A percentile compares a stretch with the other conserved stretches of the same genome.
These are phyloP conservation scores for Temnothorax curvispinosus DNA, from an alignment of 1,140 invertebrate genomes.

Conservation along the genomic window DNA sequence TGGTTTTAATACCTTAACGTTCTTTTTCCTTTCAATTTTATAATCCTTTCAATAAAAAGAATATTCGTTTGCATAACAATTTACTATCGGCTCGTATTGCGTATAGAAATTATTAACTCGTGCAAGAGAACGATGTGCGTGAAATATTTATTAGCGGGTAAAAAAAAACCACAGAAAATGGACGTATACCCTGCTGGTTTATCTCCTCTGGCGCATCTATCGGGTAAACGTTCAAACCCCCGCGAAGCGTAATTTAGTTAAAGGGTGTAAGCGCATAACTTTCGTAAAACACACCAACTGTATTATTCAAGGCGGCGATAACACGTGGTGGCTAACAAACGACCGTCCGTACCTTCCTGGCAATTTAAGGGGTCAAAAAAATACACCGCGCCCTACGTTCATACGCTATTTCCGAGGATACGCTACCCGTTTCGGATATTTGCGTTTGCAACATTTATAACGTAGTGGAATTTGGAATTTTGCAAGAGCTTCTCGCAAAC, in stretches of 20 bases:
- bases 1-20: neutral
- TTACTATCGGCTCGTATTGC: neutral
- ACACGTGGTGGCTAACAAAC: slow-evolving; percentile 64
- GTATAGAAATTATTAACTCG: slow-evolving; percentile 18
- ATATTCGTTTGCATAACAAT: neutral
- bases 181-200: slow-evolving; percentile 18
- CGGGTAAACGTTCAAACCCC: slow-evolving; percentile 52
- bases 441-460: slow-evolving; percentile 53
- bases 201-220: slow-evolving; percentile 45
- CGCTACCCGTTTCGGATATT: slow-evolving; percentile 45
- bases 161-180: slow-evolving; percentile 39
- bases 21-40: neutral
- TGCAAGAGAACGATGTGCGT: neutral
- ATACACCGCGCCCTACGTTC: slow-evolving; percentile 53
- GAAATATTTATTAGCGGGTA: slow-evolving; percentile 42
- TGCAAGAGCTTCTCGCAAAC: slow-evolving; percentile 17
- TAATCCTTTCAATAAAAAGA: neutral
- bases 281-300: slow-evolving; percentile 57
- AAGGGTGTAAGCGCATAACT: slow-evolving; percentile 61
- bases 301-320: slow-evolving; percentile 69
- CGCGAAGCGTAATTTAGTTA: slow-evolving; percentile 60
- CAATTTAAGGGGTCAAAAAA: slow-evolving; percentile 73
- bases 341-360: slow-evolving; percentile 64
- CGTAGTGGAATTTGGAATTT: slow-evolving; percentile 38
- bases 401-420: slow-evolving; percentile 48